Conservation (phyloP, 2,888 invertebrate species). For the Pristionchus maxplancki region DNA sequence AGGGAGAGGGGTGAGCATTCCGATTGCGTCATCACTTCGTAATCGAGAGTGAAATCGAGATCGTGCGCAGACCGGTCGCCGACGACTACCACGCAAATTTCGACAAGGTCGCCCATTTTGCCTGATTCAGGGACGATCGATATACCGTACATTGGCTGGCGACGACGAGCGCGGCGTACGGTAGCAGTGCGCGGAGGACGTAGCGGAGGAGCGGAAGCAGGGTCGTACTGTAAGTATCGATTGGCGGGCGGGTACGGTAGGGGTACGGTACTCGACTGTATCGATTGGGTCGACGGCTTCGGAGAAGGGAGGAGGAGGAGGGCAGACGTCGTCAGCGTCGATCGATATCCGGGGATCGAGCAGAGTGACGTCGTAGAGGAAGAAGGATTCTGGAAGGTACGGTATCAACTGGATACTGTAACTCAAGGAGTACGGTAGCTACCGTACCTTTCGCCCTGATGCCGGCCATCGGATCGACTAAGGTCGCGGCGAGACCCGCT, state of each 20-base stretch:
- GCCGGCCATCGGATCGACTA: conserved; percentile 14
- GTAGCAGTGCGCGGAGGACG: conserved; percentile 40
- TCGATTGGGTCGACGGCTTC: conserved; percentile 33
- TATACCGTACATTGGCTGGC: conserved; percentile 40
- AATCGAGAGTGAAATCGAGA: conserved; percentile 27
- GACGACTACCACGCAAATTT: conserved; percentile 26
- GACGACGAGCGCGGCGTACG: conserved; percentile 43
- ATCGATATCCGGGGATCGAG: background rate
- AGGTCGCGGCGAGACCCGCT: conserved; percentile 35
- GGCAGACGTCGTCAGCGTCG: background rate
- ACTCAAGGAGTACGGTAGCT: background rate
- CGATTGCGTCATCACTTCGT: background rate
- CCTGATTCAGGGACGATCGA: background rate
- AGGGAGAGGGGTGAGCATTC: conserved; percentile 1
- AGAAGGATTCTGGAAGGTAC: background rate
- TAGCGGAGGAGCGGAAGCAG: conserved; percentile 6
- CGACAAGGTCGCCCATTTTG: background rate
- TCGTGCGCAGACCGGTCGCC: conserved; percentile 19
- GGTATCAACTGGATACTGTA: no score
- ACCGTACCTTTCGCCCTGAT: conserved; percentile 39
- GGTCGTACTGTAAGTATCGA: background rate
- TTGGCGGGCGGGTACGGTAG: conserved; percentile 5
- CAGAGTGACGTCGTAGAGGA: background rate
- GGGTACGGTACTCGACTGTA: background rate
- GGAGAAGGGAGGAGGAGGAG: conserved; percentile 1